phyloP scores from a whole-genome alignment of 1,140 invertebrate species.

The Atta colombica region DNA sequence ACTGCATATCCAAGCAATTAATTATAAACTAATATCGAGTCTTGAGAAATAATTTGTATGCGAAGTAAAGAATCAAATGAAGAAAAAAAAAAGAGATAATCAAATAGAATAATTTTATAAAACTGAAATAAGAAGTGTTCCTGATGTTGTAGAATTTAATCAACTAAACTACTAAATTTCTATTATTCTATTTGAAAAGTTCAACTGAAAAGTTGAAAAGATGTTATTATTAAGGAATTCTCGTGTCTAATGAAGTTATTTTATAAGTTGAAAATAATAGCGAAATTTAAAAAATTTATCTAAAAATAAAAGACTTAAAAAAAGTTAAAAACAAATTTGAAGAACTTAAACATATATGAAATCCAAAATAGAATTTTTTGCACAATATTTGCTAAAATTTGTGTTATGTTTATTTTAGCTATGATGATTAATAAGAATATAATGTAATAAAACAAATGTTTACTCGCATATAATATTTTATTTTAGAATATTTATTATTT shows the following conservation, averaged over 20 bases:
- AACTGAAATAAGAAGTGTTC: background rate
- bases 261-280: background rate
- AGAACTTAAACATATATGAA: background rate
- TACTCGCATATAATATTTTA: background rate
- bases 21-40: background rate
- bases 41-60: constrained; percentile 3
- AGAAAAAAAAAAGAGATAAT: too few relatives aligned
- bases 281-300: background rate
- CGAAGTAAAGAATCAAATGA: background rate
- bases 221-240: constrained; percentile 4
- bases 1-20: background rate
- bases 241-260: background rate
- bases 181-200: background rate
- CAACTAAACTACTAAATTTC: background rate
- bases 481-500: background rate
- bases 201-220: background rate
- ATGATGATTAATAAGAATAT: background rate
- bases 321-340: background rate
- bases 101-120: constrained; percentile 19
- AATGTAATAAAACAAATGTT: background rate
- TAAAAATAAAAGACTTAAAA: background rate
- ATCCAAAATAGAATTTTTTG: background rate
- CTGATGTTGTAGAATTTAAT: background rate
- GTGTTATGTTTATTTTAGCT: background rate
- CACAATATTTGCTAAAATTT: background rate